Evolutionary conservation across 2,797 vertebrate genomes (phyloP).

Genomic region (Percopsis omiscomaycus): DNA sequence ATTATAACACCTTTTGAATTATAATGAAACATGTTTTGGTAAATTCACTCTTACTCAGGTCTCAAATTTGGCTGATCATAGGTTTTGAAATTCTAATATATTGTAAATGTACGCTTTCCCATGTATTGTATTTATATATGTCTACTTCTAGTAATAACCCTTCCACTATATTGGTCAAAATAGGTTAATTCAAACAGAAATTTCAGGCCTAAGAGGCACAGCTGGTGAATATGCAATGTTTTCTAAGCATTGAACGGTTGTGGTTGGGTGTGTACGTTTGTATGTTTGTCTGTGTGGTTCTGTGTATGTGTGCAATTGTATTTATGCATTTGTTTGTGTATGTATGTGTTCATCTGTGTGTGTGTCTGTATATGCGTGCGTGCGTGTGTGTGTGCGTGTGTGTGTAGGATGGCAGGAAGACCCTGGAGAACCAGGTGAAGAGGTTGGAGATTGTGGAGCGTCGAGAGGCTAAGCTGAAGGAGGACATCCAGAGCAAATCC

Average conservation of each 20-base stretch:
- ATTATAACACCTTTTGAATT: not conserved
- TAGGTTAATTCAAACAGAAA: not conserved
- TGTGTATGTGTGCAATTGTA: not conserved
- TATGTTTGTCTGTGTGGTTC: not conserved
- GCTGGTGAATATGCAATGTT: not conserved
- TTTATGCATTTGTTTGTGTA: not conserved
- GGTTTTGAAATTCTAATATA: too few species aligned
- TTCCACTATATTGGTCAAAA: too few species aligned
- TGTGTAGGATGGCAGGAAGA: conserved; percentile 92
- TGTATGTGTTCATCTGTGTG: conserved; percentile 2
- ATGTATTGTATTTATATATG: too few species aligned
- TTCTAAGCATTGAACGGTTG: not conserved
- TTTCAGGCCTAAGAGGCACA: conserved; percentile 17
- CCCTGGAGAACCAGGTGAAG: conserved; percentile 97
- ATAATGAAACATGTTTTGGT: not conserved
- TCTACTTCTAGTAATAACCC: too few species aligned
- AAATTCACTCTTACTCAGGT: too few species aligned
- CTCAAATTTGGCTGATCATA: too few species aligned
- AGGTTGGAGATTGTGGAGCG: conserved; percentile 95
- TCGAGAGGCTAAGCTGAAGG: conserved; percentile 95
- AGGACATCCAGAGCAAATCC: conserved; percentile 96
- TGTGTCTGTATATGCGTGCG: conserved; percentile 6
- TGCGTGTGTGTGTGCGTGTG: conserved; percentile 19
- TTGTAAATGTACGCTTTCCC: too few species aligned
- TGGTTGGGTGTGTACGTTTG: conserved; percentile 1